Conservation (phyloP, 2,888 invertebrate species). For the Ophion slaviceki region DNA sequence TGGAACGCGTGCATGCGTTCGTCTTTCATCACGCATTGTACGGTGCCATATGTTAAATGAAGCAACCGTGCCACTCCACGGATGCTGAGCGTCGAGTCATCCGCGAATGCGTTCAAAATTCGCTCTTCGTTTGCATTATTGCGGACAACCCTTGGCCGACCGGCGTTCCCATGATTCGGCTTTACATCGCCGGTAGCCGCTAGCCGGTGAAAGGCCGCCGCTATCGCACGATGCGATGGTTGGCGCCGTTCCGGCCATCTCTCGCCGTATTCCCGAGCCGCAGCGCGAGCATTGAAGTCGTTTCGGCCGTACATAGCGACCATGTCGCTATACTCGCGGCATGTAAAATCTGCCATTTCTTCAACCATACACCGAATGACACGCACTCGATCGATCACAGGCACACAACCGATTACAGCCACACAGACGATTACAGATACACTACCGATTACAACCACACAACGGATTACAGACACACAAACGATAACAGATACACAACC, state of each 20-base stretch:
- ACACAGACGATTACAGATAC: no score
- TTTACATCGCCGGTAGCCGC: background rate
- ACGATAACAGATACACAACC: no score
- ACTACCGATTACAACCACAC: no score
- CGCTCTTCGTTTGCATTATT: background rate
- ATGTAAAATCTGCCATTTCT: background rate
- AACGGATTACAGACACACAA: no score
- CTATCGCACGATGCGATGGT: background rate
- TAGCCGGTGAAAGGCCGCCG: background rate
- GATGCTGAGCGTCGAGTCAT: background rate
- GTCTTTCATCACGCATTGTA: background rate
- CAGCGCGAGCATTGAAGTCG: background rate
- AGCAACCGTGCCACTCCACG: background rate
- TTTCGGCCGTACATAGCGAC: background rate
- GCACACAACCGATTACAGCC: no score
- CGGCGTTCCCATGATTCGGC: background rate
- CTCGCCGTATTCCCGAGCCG: background rate
- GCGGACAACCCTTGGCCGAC: background rate
- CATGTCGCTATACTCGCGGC: background rate
- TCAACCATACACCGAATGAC: no score
- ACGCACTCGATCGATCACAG: no score
- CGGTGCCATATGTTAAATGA: background rate
- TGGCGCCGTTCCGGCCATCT: background rate
- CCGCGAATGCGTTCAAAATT: background rate
- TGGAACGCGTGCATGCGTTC: slow-evolving; percentile 7